Base-by-base conservation (phyloP, 2,888 invertebrate genomes). In the Ectobius pallidus region DNA sequence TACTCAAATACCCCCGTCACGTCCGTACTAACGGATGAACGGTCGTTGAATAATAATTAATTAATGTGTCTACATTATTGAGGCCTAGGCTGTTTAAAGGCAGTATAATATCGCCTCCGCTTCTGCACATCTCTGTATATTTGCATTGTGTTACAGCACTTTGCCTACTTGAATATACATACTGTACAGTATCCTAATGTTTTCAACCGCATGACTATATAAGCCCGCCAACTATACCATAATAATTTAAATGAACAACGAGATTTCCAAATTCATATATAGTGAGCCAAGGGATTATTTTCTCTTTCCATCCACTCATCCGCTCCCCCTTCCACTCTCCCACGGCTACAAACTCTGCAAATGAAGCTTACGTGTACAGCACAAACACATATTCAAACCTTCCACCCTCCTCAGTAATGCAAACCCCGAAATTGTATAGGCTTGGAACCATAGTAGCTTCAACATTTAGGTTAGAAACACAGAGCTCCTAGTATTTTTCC, bases 181-280 rank as follows among this genome's bases (percentile, higher is more conserved):
- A 55, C 27, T 18, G 55, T 27, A 16, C 27, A 27, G 3, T 16
- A 11, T 34, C 34, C 34, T 34, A 34, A n/a, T n/a, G 49, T 49
- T 49, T 7, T 49, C 18, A 55, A 27, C 30, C 55, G 14, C 27
- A 27, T 27, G 52, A 22, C 25, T 55, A 27, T 27, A 55, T 55
- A 55, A 55, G 55, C 27, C 55, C 16, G 11, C 55, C 27, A 55
- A 52, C 52, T 52, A 55, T 55, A 55, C 14, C 55, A 27, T 55
- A 30, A 55, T 55, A 55, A 55, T 55, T 55, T 55, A 55, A 55
- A 55, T 30, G 55, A 27, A 55, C 55, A 27, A 55, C 52, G 52
- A 52, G 52, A 27, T 55, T 46, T 55, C 55, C 55, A 25, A 55
- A 55, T 55, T 55, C 55, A 55, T 55, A 55, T 27, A 55, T 14